Conservation (phyloP, 2,888 invertebrate species). For the Sarcophaga carnaria region DNA sequence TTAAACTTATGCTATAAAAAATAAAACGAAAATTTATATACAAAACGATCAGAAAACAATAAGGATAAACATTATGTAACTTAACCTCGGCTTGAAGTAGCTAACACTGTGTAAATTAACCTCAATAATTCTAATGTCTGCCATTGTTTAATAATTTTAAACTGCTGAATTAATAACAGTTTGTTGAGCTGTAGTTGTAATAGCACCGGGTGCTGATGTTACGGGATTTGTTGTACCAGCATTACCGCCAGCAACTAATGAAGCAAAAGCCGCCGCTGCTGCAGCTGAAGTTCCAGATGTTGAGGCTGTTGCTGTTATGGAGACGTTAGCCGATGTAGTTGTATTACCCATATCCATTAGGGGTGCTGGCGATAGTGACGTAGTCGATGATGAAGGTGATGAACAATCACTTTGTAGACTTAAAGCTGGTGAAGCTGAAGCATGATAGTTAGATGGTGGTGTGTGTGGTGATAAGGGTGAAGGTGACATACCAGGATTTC, state of each 20-base stretch:
- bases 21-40: slow-evolving; percentile 49
- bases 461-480: slow-evolving; percentile 79
- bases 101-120: slow-evolving; percentile 35
- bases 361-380: slow-evolving; percentile 78
- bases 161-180: slow-evolving; percentile 80
- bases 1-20: slow-evolving; percentile 23
- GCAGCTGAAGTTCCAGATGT: slow-evolving; percentile 75
- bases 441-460: slow-evolving; percentile 72
- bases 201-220: slow-evolving; percentile 54
- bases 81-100: slow-evolving; percentile 27
- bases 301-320: slow-evolving; percentile 76
- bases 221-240: slow-evolving; percentile 43
- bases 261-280: slow-evolving; percentile 77
- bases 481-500: slow-evolving; percentile 70
- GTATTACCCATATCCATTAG: slow-evolving; percentile 71
- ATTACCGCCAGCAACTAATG: slow-evolving; percentile 69
- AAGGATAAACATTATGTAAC: background rate
- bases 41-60: slow-evolving; percentile 19
- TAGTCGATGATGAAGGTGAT: slow-evolving; percentile 78
- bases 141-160: slow-evolving; percentile 66
- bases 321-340: slow-evolving; percentile 74
- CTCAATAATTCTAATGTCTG: slow-evolving; percentile 43
- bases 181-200: slow-evolving; percentile 72
- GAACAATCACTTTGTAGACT: slow-evolving; percentile 79
- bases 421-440: slow-evolving; percentile 76